Conservation (phyloP, 2,888 invertebrate genomes). For the Caenorhabditis sp. region DNA sequence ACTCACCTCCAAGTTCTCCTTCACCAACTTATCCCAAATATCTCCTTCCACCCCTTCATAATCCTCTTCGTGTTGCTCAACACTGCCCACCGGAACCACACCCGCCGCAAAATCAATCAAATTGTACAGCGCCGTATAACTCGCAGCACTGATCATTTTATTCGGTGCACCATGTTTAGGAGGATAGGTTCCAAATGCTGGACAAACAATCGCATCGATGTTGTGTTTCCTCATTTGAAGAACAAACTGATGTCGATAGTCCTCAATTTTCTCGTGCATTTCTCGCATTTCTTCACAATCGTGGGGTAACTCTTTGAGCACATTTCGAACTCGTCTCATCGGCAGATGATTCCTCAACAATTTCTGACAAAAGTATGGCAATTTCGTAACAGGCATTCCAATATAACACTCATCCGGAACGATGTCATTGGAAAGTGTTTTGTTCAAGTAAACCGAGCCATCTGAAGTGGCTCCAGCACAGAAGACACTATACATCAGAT, state of each 20-base stretch:
- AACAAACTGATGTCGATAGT: conserved; percentile 40
- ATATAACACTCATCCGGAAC: conserved; percentile 39
- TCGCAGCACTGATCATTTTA: conserved; percentile 55
- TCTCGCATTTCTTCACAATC: conserved; percentile 36
- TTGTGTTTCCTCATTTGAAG: conserved; percentile 16
- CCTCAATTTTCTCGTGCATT: conserved; percentile 42
- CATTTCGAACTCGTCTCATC: conserved; percentile 12
- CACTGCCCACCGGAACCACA: conserved; percentile 70
- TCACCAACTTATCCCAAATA: conserved; percentile 49
- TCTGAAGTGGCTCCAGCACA: conserved; percentile 31
- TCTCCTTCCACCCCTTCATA: conserved; percentile 43
- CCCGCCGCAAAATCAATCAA: conserved; percentile 42
- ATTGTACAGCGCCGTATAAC: conserved; percentile 44
- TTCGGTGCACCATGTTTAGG: conserved; percentile 54
- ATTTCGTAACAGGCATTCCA: conserved; percentile 23
- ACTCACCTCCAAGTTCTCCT: too few species aligned
- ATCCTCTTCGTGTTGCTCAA: conserved; percentile 43
- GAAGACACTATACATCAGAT: conserved; percentile 32
- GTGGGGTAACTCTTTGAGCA: conserved; percentile 32
- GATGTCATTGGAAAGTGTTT: conserved; percentile 26
- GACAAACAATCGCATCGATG: conserved; percentile 34
- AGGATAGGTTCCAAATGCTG: conserved; percentile 30
- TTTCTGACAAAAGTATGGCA: conserved; percentile 32
- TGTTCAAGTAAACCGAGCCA: conserved; percentile 31
- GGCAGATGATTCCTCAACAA: conserved; percentile 25